Evolutionary conservation across 2,797 vertebrate species (phyloP).

Genomic region (Intellagama lesueurii): DNA sequence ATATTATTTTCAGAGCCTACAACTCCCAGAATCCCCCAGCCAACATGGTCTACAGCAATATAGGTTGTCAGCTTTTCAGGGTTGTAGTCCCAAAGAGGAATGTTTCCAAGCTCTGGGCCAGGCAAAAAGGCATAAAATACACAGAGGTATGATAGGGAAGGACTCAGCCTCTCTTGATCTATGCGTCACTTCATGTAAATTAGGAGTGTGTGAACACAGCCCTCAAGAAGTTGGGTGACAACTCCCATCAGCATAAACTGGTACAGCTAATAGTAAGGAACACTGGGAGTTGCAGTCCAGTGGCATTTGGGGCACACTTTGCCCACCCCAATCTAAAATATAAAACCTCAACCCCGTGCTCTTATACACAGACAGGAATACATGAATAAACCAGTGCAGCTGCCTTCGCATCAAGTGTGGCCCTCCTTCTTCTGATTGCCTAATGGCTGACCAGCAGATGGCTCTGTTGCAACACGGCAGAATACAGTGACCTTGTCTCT

Average conservation of each 20-base stretch:
- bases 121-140: not conserved
- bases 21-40: not conserved
- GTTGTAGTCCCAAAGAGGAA: not conserved
- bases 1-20: too few species aligned
- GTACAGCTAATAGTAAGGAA: not conserved
- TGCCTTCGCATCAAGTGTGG: not conserved
- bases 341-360: not conserved
- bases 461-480: constrained; percentile 40
- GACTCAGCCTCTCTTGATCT: not conserved
- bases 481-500: constrained; percentile 17
- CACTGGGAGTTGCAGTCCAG: not conserved
- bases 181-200: too few species aligned
- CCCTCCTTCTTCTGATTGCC: not conserved
- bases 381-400: not conserved
- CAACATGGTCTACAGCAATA: not conserved
- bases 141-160: not conserved
- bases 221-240: too few species aligned
- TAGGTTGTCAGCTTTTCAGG: too few species aligned
- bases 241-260: too few species aligned
- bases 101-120: too few species aligned
- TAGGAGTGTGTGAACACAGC: too few species aligned
- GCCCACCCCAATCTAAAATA: too few species aligned
- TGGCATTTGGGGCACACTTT: too few species aligned
- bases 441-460: constrained; percentile 19
- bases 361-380: not conserved